Percentiles rank a stretch among this genome's conserved stretches.
These are phyloP conservation scores for Antennarius striatus DNA, from an alignment of 2,113 vertebrate species.

Conservation along the genomic window DNA sequence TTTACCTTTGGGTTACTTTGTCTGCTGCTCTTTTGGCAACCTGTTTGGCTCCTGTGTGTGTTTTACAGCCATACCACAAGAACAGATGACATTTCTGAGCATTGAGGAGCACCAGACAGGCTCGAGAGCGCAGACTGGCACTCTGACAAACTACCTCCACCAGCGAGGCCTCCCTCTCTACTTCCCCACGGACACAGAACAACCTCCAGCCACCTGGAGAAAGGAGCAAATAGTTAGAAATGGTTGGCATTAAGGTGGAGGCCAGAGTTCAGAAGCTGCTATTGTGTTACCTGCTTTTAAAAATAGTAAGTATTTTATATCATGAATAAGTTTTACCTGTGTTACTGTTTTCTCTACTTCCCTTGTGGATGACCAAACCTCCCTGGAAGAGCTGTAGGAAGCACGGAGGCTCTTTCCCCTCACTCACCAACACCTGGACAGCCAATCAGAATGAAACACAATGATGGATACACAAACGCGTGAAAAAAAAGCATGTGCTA, in stretches of 20 bases:
- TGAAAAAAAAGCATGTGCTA: too few relatives aligned
- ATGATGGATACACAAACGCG: too few relatives aligned
- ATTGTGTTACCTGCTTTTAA: background rate
- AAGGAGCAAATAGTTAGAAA: background rate
- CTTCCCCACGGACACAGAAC: conserved; percentile 80
- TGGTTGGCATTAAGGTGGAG: too few relatives aligned
- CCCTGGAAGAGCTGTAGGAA: conserved; percentile 84
- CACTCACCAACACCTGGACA: conserved; percentile 76
- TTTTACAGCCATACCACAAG: conserved; percentile 82
- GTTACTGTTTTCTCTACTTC: conserved; percentile 71
- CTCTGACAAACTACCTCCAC: conserved; percentile 77
- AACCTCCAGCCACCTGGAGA: conserved; percentile 72
- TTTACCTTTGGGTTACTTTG: conserved; percentile 70
- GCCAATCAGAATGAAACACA: background rate
- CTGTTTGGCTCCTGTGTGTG: conserved; percentile 58
- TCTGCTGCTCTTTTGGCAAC: conserved; percentile 77
- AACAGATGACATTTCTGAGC: conserved; percentile 64
- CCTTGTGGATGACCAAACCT: conserved; percentile 79
- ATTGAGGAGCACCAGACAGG: conserved; percentile 74
- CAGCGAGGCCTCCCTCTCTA: conserved; percentile 71
- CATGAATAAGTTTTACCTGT: background rate
- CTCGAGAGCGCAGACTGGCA: conserved; percentile 79
- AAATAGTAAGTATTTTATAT: background rate
- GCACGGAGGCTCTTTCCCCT: conserved; percentile 83
- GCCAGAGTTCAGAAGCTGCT: too few relatives aligned